Evolutionary conservation across 2,888 invertebrate species (phyloP).

Genomic region (Sinhomidia bicolor): DNA sequence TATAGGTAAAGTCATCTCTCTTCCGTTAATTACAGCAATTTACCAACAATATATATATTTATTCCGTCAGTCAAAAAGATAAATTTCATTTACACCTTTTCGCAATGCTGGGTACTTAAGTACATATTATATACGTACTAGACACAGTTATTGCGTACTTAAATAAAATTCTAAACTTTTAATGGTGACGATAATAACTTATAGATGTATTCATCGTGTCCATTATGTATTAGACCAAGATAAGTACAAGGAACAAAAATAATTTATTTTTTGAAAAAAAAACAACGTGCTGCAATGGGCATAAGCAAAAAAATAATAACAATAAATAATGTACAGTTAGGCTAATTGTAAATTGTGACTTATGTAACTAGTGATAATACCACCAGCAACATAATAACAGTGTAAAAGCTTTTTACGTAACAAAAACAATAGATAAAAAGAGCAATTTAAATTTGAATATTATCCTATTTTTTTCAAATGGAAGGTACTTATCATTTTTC

Average conservation of each 20-base stretch:
- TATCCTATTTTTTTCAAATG: neutral
- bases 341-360: neutral
- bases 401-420: constrained; percentile 28
- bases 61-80: neutral
- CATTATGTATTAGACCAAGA: neutral
- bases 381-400: neutral
- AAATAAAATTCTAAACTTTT: neutral
- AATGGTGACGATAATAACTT: neutral
- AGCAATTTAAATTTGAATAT: constrained; percentile 11
- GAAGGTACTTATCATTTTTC: neutral
- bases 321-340: neutral
- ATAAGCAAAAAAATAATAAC: neutral
- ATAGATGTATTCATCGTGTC: neutral
- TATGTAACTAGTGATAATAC: constrained; percentile 6
- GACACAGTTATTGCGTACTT: too few species aligned
- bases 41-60: neutral
- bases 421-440: neutral
- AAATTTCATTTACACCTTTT: constrained; percentile 50
- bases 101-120: constrained; percentile 1
- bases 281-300: neutral
- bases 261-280: neutral
- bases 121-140: too few species aligned
- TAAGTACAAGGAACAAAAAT: neutral
- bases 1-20: constrained; percentile 27
- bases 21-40: constrained; percentile 24